Evolutionary conservation across 2,113 vertebrate species (phyloP), one percentile per base, ranked within the genome.

Genomic region (Phaethon lepturus): DNA sequence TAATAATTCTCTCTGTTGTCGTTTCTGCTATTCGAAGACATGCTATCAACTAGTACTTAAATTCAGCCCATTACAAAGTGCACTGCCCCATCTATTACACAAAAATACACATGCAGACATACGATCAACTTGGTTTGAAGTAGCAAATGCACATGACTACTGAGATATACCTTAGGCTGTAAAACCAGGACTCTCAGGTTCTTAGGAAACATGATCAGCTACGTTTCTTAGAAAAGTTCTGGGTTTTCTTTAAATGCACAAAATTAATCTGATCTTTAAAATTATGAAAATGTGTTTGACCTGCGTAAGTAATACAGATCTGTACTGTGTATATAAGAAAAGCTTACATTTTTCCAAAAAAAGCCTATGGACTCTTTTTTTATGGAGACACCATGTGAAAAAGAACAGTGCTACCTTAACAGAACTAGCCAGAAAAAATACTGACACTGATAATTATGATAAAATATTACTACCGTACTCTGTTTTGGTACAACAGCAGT

Each of bases 391-490:
- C 52, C 38, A 93, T 52, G 89, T 93, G 71, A 88, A 94, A 95
- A 93, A 95, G 86, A 94, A 63, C 49, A 93, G 47, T 66, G 63
- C 44, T 92, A 79, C 84, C 93, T 96, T 97, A 97, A 97, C 56
- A 96, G 88, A 97, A 93, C 28, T 67, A 75, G 7, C 69, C 97
- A 94, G 95, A 88, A 90, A 96, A 97, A 90, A 71, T 76, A 94
- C 52, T 95, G 95, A 93, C 93, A 93, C 93, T 94, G 96, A 96
- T 96, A 97, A 71, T 56, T 45, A 96, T 63, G 84, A 97, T 97
- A 95, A 98, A 98, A 97, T 98, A 98, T 97, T 97, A 98, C 97
- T 93, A 80, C 79, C 38, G 22, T 85, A 59, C n/a, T 87, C 94
- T 96, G 80, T 95, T 98, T 98, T 93, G 56, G 93, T 90, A 94